A percentile compares a stretch with the other conserved stretches of the same genome.
Evolutionary conservation across 2,797 vertebrate genomes (phyloP).

Genomic region (Oreochromis grahami): DNA sequence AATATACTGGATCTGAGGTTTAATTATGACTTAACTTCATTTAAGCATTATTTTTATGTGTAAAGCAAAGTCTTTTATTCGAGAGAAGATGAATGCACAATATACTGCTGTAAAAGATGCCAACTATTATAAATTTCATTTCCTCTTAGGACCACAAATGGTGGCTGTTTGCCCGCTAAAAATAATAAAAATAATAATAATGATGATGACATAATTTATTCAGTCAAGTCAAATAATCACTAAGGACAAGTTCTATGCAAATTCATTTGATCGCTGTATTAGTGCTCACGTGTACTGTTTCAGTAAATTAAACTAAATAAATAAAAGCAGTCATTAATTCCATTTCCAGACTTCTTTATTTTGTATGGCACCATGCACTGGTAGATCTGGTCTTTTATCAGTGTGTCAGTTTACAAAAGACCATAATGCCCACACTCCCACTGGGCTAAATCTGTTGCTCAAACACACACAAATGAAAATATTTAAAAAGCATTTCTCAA

Average conservation of each 20-base stretch:
- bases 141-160: background rate
- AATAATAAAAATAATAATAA: background rate
- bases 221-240: background rate
- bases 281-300: background rate
- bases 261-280: background rate
- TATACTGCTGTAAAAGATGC: background rate
- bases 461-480: background rate
- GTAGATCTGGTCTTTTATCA: background rate
- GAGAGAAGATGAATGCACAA: background rate
- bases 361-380: background rate
- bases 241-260: background rate
- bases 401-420: background rate
- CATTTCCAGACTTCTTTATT: background rate
- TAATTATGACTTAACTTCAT: background rate
- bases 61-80: background rate
- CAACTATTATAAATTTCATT: background rate
- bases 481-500: background rate
- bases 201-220: fast-evolving
- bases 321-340: background rate
- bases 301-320: background rate
- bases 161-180: background rate
- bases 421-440: background rate
- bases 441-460: background rate
- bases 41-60: background rate
- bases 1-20: background rate